Base-by-base conservation (phyloP, 2,888 invertebrate genomes). In the Galeruca laticollis region DNA sequence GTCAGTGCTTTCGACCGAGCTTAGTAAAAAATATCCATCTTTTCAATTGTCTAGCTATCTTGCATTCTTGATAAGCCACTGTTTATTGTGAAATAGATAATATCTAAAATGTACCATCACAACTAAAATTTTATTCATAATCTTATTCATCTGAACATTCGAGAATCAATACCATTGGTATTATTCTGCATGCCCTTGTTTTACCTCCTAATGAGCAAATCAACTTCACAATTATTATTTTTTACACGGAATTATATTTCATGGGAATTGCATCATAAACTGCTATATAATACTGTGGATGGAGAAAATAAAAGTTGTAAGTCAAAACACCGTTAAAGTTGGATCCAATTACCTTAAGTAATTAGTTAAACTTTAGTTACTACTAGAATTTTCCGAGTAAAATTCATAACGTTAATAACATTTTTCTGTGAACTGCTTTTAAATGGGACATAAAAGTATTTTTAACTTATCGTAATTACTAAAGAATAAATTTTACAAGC, bases 221-320 rank as follows among this genome's bases (percentile, higher is more conserved):
- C 15, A 43, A 43, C n/a, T n/a, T n/a, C n/a, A n/a, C n/a, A n/a
- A n/a, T 47, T 47, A 15, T 18, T 8, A 18, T 18, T 18, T 15
- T 18, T 18, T 9, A 47, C 47, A 15, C 18, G 9, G 47, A 47
- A 18, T 47, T 47, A 18, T 18, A 47, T 47, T 18, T 47, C 47
- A 18, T 47, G 47, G 18, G 47, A 47, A 18, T 8, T 15, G 18
- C 9, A 18, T 15, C 8, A 18, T 47, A 18, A 47, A 18, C 6
- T 47, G 47, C 2, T 8, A 47, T 2, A 18, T 47, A 18, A 47
- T 47, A 18, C 2, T 9, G 15, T 8, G 18, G 6, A 18, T 47
- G 47, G 18, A 47, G 9, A 47, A 47, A 47, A 47, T 47, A 47
- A 47, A 18, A 47, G n/a, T 40, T n/a, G n/a, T n/a, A 40, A 40